These are phyloP conservation scores for Heterodera carotae DNA, from an alignment of 1,140 invertebrate genomes.

Conservation along the genomic window DNA sequence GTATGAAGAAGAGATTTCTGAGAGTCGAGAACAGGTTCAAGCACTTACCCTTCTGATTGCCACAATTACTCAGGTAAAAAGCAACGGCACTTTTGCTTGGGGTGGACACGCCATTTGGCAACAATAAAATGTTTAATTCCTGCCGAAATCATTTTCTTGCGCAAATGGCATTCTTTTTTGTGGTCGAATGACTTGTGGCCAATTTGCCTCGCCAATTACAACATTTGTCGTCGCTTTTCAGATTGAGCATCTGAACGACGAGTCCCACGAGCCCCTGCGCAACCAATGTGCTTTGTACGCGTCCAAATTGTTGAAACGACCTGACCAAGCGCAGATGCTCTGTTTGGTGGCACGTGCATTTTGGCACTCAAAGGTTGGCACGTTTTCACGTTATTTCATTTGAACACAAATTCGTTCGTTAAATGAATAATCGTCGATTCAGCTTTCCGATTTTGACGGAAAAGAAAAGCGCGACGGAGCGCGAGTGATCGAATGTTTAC, in stretches of 20 bases:
- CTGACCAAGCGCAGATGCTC: constrained; percentile 90
- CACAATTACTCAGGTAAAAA: constrained; percentile 80
- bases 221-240: constrained; percentile 1
- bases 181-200: too few relatives aligned
- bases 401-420: not conserved
- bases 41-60: constrained; percentile 92
- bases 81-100: constrained; percentile 70
- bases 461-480: constrained; percentile 79
- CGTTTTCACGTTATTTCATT: constrained; percentile 68
- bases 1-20: constrained; percentile 97
- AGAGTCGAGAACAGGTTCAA: constrained; percentile 91
- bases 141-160: too few relatives aligned
- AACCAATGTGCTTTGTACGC: constrained; percentile 73
- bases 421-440: constrained; percentile 23
- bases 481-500: constrained; percentile 88
- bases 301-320: constrained; percentile 92
- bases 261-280: constrained; percentile 92
- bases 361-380: constrained; percentile 80
- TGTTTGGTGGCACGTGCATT: constrained; percentile 91
- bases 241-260: constrained; percentile 81
- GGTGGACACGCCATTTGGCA: constrained; percentile 28
- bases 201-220: not conserved
- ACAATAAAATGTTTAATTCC: too few relatives aligned
- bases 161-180: too few relatives aligned
- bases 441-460: constrained; percentile 43